Base-by-base conservation (phyloP, 2,888 invertebrate genomes). In the Philopedon plagiatum region DNA sequence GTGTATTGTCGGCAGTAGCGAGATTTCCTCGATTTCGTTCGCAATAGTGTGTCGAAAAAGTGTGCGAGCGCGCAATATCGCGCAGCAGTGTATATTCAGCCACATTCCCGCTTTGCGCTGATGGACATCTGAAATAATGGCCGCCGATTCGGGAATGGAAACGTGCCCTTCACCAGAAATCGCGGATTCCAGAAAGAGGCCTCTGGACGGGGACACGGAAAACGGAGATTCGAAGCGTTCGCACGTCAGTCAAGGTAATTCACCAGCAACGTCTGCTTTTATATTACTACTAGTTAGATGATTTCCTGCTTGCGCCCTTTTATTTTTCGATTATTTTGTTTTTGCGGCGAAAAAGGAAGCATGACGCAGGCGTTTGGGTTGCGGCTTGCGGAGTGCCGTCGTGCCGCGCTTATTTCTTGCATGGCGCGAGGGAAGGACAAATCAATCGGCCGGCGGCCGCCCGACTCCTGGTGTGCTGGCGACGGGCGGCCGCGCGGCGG, bases 101-200 rank as follows among this genome's bases (percentile, higher is more conserved):
- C 15, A 54, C 61, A 71, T 71, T 71, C 71, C 71, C 65, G 71
- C 65, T 71, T 56, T 71, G 73, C 75, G 71, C 75, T 73, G 44
- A 75, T 75, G 73, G 66, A 73, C 69, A 49, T 39, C 34, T 63
- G 69, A 62, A 68, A 62, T 61, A 60, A 94, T 94, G 94, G 94
- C 94, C 90, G 94, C 94, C 88, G 94, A 94, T 89, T 93, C 93
- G 90, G 93, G 93, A 90, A 94, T 94, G 94, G 94, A 94, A 91
- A 93, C 94, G 90, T 94, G 94, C 91, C 93, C 94, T 87, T 94
- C 94, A 90, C 94, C 95, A 88, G 95, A 95, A 90, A 94, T 93
- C 87, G 90, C 92, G 81, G 95, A 95, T 89, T 94, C 94, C 87
- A 92, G 95, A 88, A 95, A 95, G 90, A 91, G 95, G 87, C 95